A percentile compares a stretch with the other conserved stretches of the same genome.
These are phyloP conservation scores for Diarsia brunnea DNA, from an alignment of 2,888 invertebrate genomes.

Conservation along the genomic window DNA sequence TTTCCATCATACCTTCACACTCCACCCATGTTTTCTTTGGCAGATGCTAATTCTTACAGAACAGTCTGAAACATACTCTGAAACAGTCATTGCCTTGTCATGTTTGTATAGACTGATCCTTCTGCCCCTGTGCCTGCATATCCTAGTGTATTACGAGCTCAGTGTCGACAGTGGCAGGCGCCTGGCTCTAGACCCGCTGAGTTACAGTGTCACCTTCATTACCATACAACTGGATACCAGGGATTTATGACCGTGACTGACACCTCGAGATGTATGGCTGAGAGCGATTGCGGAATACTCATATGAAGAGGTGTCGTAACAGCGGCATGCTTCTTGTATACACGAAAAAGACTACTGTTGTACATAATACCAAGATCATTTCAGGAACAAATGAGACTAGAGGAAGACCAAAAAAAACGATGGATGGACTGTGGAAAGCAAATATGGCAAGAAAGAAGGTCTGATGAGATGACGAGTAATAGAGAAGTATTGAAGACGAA, in stretches of 20 bases:
- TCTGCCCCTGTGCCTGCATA: neutral
- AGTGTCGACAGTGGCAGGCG: slow-evolving; percentile 21
- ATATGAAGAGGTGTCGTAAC: neutral
- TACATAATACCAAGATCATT: neutral
- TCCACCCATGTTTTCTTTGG: too few relatives aligned
- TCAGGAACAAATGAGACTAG: neutral
- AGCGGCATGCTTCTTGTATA: neutral
- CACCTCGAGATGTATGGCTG: neutral
- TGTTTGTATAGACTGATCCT: neutral
- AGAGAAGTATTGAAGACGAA: neutral
- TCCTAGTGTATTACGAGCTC: too few relatives aligned
- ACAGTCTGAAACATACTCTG: too few relatives aligned
- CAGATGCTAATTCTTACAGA: neutral
- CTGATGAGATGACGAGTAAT: neutral
- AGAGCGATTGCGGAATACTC: neutral
- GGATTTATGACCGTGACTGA: slow-evolving; percentile 22
- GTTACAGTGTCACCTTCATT: slow-evolving; percentile 26
- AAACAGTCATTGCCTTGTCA: too few relatives aligned
- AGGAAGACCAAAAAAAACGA: neutral
- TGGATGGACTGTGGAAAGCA: neutral
- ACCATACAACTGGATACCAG: slow-evolving; percentile 37
- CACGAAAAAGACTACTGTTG: too few relatives aligned
- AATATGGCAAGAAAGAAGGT: neutral
- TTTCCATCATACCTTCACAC: neutral
- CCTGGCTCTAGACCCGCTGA: slow-evolving; percentile 23